Evolutionary conservation across 2,113 vertebrate genomes (phyloP), one percentile per base, ranked within the genome.

Genomic region (Tyto alba): DNA sequence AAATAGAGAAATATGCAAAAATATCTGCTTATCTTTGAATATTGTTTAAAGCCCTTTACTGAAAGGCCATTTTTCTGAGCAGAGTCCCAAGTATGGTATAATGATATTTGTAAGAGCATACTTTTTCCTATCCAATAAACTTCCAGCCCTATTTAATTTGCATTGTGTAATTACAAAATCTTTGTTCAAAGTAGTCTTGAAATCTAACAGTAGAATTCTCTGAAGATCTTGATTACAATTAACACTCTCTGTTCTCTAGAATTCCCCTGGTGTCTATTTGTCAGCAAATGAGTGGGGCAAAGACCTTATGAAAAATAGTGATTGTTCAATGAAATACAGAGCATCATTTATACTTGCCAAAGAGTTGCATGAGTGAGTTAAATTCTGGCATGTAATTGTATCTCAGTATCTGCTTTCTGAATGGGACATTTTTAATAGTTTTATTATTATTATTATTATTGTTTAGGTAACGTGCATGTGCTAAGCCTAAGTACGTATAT

Each of bases 311-410:
- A 96, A 80, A 88, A 36, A 56, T 41, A 8, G 19, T 20, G 26
- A 90, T 95, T 92, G 45, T 72, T 57, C 79, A 86, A 94, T 73
- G 71, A 93, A 92, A 86, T 50, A 77, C 50, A 93, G 63, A 83
- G 9, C 71, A 73, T 40, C n/a, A 60, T 86, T 90, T 67, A 77
- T 32, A 38, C 13, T 92, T 84, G 75, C 64, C 71, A 74, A 92
- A 75, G 6, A 9, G 57, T 73, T 90, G n/a, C 77, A 88, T 40
- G 76, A 78, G 13, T 59, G 29, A 89, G 34, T 57, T 62, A 30
- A 69, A n/a, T 66, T 76, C 41, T 71, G 60, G 30, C 19, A 80
- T 41, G 15, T 11, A 29, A 18, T 55, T 13, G 3, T 66, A 77
- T 60, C 47, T 67, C 63, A 80, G 55, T 53, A 27, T 64, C 45